Percentiles rank a stretch among this genome's conserved stretches.
phyloP scores from a whole-genome alignment of 2,797 vertebrate genomes.

The Pangasius sanitwongsei region DNA sequence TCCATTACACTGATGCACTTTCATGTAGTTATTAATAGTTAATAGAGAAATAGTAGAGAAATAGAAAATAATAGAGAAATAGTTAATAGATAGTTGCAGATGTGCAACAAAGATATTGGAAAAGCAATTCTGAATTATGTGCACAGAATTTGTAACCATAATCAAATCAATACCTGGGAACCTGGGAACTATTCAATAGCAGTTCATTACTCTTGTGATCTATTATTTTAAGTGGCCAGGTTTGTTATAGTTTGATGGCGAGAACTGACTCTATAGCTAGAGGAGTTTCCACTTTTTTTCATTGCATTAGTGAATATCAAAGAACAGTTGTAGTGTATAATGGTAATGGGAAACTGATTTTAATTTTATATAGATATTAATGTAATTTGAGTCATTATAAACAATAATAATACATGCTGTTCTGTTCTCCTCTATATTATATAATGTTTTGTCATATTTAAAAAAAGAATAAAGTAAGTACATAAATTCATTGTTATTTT shows the following conservation, averaged over 20 bases:
- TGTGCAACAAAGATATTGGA: neutral
- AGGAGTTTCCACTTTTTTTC: neutral
- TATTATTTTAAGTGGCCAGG: neutral
- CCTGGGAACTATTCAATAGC: neutral
- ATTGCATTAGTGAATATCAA: neutral
- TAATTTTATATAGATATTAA: neutral
- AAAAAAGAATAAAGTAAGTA: neutral
- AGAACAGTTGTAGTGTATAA: neutral
- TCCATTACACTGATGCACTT: neutral
- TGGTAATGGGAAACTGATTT: neutral
- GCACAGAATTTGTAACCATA: neutral
- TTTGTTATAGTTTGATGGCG: neutral
- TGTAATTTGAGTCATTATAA: neutral
- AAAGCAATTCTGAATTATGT: neutral
- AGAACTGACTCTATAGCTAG: neutral
- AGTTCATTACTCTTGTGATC: neutral
- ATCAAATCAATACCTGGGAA: neutral
- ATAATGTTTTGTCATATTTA: neutral
- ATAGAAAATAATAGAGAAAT: too few relatives aligned
- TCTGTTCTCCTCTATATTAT: neutral
- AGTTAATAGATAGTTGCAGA: too few relatives aligned
- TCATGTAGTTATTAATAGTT: neutral
- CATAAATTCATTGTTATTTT: neutral
- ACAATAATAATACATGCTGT: neutral
- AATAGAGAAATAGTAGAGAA: too few relatives aligned